phyloP scores from a whole-genome alignment of 2,797 vertebrate species.

The Anguilla pacifica region DNA sequence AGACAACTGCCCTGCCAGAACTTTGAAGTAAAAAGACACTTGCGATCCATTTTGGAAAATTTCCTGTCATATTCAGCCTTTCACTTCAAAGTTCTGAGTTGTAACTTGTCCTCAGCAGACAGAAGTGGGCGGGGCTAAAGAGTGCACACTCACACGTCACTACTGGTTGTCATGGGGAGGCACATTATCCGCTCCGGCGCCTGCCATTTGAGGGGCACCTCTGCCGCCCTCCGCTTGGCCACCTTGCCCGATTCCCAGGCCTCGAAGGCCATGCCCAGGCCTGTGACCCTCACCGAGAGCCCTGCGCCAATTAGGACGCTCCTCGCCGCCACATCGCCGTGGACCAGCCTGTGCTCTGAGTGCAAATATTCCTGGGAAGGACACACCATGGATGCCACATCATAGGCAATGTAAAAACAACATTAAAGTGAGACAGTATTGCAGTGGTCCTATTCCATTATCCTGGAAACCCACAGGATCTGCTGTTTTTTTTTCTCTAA shows the following conservation, averaged over 20 bases:
- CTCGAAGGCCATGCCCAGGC: slow-evolving; percentile 66
- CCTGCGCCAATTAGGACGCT: slow-evolving; percentile 69
- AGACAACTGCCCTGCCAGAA: background rate
- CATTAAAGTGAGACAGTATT: background rate
- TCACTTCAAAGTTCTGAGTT: background rate
- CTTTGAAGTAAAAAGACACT: background rate
- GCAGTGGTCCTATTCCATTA: background rate
- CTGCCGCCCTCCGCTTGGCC: slow-evolving; percentile 46
- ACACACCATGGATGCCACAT: background rate
- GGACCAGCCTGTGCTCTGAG: slow-evolving; percentile 66
- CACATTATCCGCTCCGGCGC: slow-evolving; percentile 69
- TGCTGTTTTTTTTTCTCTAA: background rate
- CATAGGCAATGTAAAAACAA: background rate
- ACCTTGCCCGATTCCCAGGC: slow-evolving; percentile 50
- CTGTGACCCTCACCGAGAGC: slow-evolving; percentile 63
- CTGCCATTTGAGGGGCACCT: slow-evolving; percentile 74
- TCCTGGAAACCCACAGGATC: background rate
- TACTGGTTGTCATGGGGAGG: slow-evolving; percentile 62
- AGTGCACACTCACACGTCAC: slow-evolving; percentile 65
- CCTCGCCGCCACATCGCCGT: slow-evolving; percentile 68
- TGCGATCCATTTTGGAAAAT: background rate
- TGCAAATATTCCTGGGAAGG: slow-evolving; percentile 70
- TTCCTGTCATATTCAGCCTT: background rate
- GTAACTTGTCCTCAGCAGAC: background rate
- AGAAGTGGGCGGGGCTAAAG: background rate